Evolutionary conservation across 92 coral and sea anemone species (phyloP), one percentile per base, ranked within the genome.

Genomic region (Porites lobata): DNA sequence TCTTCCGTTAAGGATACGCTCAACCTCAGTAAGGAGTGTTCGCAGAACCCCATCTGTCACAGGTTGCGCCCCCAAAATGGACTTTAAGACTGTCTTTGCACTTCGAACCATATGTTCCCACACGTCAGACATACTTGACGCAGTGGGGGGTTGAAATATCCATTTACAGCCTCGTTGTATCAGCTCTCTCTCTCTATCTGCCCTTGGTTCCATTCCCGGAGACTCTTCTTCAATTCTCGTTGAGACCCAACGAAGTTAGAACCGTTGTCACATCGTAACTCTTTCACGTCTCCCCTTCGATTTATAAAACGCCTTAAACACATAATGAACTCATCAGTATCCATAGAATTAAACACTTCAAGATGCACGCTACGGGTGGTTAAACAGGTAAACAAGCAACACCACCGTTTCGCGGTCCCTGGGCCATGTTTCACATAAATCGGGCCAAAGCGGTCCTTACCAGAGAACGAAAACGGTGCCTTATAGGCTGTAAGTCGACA

Each of bases 41-140:
- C 69, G 73, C 1, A 89, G 67, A 20, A 80, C 89, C 19, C 57
- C 50, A 17, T 84, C 92, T 1, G 76, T 70, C 19, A 84, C 85
- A 56, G 32, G 2, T 29, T 29, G 32, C 3, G 32, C 32, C 32
- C 32, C 32, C 32, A 29, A 29, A 29, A 29, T 84, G 0, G 92
- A 63, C 85, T 89, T 86, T 65, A 86, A 20, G 62, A 47, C 90
- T 11, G 32, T 72, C 63, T 87, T 87, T 1, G 72, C 90, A 54
- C 86, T 79, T 8, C 86, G 74, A 38, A 80, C 91, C 32, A 29
- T 29, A 29, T 83, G 51, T 26, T 92, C 93, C 95, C 95, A 92
- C 1, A 82, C 91, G 1, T 89, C 89, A 29, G 32, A 29, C 32
- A 2, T 29, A 29, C 32, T 29, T 29, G 32, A 29, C 32, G 32